Percentiles rank a stretch among this genome's conserved stretches.
Conservation (phyloP, 1,140 invertebrate species). For the Trichogramma pretiosum region DNA sequence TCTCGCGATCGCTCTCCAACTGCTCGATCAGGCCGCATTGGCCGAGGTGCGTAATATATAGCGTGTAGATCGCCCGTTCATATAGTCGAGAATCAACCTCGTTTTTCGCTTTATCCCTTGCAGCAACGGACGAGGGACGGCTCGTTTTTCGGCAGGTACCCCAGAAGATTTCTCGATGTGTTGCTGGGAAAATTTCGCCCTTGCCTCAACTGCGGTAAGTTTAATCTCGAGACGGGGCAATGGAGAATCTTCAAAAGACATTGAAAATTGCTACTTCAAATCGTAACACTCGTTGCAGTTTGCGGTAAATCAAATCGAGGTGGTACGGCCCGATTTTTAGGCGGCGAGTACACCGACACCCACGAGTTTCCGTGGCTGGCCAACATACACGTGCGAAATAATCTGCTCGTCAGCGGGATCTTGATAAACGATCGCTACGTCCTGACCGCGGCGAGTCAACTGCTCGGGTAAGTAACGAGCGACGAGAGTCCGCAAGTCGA, state of each 20-base stretch:
- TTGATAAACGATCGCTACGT: slow-evolving; percentile 52
- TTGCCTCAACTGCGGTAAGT: slow-evolving; percentile 36
- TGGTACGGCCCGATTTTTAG: slow-evolving; percentile 37
- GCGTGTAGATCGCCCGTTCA: no score
- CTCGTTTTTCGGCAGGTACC: background rate
- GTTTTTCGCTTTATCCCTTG: no score
- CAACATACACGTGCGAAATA: slow-evolving; percentile 35
- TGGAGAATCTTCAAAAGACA: no score
- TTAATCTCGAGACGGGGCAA: no score
- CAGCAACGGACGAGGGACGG: no score
- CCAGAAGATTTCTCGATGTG: slow-evolving; percentile 23
- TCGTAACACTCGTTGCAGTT: slow-evolving; percentile 22
- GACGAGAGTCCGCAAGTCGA: background rate
- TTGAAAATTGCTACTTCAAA: no score
- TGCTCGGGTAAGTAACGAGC: slow-evolving; percentile 44
- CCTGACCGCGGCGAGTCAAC: slow-evolving; percentile 44
- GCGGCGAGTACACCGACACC: slow-evolving; percentile 39
- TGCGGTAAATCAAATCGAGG: slow-evolving; percentile 36
- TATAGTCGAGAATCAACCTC: no score
- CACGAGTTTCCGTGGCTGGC: slow-evolving; percentile 52
- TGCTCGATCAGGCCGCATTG: no score
- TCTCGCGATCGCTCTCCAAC: no score
- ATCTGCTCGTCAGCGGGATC: slow-evolving; percentile 35
- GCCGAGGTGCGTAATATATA: no score
- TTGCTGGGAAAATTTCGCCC: slow-evolving; percentile 30